phyloP scores from a whole-genome alignment of 1,140 invertebrate genomes.

The Listronotus oregonensis region DNA sequence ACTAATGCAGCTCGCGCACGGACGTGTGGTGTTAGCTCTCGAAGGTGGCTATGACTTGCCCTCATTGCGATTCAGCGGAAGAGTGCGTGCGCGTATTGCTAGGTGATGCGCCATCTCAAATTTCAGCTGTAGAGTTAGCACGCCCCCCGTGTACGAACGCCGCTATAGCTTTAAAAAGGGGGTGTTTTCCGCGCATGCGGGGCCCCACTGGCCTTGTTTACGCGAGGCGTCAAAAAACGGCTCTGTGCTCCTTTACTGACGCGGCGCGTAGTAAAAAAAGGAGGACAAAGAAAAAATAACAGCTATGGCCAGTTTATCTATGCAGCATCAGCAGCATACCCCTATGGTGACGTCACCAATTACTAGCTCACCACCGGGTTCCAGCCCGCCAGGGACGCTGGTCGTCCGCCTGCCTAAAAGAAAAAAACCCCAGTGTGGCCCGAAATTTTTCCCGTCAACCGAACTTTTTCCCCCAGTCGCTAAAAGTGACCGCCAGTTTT shows the following conservation, averaged over 20 bases:
- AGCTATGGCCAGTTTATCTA: conserved; percentile 90
- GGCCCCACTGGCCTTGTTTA: conserved; percentile 87
- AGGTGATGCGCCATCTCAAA: conserved; percentile 78
- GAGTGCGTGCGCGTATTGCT: conserved; percentile 91
- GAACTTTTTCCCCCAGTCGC: conserved; percentile 55
- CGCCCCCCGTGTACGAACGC: conserved; percentile 82
- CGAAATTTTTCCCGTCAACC: conserved; percentile 22
- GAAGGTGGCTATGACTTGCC: conserved; percentile 96
- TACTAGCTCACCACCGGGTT: conserved; percentile 38
- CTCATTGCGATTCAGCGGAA: conserved; percentile 97
- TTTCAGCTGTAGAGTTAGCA: conserved; percentile 78
- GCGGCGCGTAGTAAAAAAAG: conserved; percentile 78
- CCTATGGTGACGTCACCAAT: conserved; percentile 42
- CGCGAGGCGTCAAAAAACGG: conserved; percentile 74
- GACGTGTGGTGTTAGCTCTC: conserved; percentile 81
- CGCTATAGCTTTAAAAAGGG: conserved; percentile 84
- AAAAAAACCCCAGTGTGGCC: background rate
- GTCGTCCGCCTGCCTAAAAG: conserved; percentile 41
- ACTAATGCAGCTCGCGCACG: conserved; percentile 86
- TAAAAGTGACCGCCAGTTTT: conserved; percentile 50
- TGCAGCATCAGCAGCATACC: conserved; percentile 63
- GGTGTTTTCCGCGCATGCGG: conserved; percentile 74
- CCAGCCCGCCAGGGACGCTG: conserved; percentile 39
- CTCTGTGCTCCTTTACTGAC: conserved; percentile 72
- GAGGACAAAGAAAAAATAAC: conserved; percentile 93